Evolutionary conservation across 2,888 invertebrate genomes (phyloP), one percentile per base, ranked within the genome.

Genomic region (Plemyria rubiginata): DNA sequence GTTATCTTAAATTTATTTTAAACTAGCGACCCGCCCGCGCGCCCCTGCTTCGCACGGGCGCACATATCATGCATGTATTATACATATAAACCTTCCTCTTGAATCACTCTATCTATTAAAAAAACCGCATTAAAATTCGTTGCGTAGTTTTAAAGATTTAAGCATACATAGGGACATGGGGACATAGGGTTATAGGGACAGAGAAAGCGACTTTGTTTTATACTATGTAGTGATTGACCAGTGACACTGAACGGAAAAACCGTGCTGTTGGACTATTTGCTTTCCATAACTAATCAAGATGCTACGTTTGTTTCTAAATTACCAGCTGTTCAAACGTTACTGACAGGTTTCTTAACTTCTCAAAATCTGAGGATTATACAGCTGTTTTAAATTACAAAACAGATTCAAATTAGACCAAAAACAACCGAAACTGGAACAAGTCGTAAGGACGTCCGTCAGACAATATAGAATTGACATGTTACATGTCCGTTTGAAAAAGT

Each of bases 391-490:
- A 62, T 62, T 45, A 59, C 58, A 58, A 67, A 70, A 62, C 41
- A 56, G 45, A 36, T 52, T 38, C 43, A 51, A 60, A 57, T 54
- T 5, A 32, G 46, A 62, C 43, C 50, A 59, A 66, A 60, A 62
- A 52, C 60, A 38, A 22, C 32, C 40, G 12, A 58, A 64, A 67
- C 55, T 70, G 50, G 64, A 54, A 12, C 62, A 64, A 56, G 65
- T 61, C 58, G 54, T 63, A 62, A 66, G 70, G 66, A 70, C 62
- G 32, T 70, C 70, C 67, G 70, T 49, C 45, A 29, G 55, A 58
- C 15, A 28, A 43, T 48, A 49, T 15, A 41, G 12, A 56, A 46
- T 52, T 51, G 32, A 53, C 16, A 49, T 48, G 22, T 8, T 43
- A 41, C 9, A 56, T 36, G 49, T 49, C 56, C 52, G 48, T 53